Base-by-base conservation (phyloP, 2,113 vertebrate genomes). In the Oreochromis tanganicae region DNA sequence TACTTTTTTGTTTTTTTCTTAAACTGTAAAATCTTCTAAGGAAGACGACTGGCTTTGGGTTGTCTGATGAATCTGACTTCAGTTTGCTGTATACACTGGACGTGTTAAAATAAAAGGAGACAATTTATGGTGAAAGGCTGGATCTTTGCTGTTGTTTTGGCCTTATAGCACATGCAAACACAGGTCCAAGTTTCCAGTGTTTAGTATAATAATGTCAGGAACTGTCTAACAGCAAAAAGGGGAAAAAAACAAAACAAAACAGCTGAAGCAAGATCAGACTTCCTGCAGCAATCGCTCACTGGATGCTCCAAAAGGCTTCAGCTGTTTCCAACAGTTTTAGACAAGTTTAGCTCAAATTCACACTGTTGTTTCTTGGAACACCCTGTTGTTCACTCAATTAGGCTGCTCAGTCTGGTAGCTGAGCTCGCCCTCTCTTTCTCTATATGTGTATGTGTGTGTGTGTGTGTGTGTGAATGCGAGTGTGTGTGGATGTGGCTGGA, bases 351-450 rank as follows among this genome's bases (percentile, higher is more conserved):
- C 91, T 91, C 89, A 90, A 87, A 88, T 86, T 93, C 89, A 93
- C 86, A 80, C 86, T 82, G 90, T 89, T 91, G 90, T 91, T 92
- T 84, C 85, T 92, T 89, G 83, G 63, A 91, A 88, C 85, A 83
- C 87, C 91, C 93, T 87, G 94, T 95, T 94, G 94, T 93, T 95
- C 91, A 94, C 89, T 93, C 93, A 94, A 94, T 95, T 95, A 94
- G 91, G 92, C 89, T 83, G 80, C 92, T 90, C 89, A 91, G 93
- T 87, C 91, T 92, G 88, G 88, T 87, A 84, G 93, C 85, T 14
- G 46, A 78, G 90, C 89, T 82, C 2, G 17, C 52, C 27, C 88
- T 29, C 57, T 89, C 32, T 82, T 73, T 85, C 56, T 87, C 46
- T 87, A 21, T 83, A 56, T 80, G 48, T 36, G 63, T 78, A 17